Evolutionary conservation across 1,140 invertebrate genomes (phyloP).

Genomic region (Ericerus pela): DNA sequence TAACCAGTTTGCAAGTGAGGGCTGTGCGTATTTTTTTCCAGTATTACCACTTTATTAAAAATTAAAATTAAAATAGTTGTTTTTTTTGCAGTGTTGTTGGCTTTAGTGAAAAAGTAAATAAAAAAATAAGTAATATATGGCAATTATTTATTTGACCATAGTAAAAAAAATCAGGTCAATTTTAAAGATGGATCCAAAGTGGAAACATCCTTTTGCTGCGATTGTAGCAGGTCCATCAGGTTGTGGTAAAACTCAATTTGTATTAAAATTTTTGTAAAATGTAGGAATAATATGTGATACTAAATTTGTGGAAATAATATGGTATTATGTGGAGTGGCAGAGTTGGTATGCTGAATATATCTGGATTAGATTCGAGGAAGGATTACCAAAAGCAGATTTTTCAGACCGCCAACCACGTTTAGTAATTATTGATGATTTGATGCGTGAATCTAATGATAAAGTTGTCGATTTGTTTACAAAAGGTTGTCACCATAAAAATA

Average conservation of each 20-base stretch:
- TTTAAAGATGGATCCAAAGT: conserved; percentile 1
- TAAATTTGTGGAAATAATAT: neutral
- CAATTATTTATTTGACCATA: no score
- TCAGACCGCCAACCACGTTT: neutral
- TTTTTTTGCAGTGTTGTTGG: no score
- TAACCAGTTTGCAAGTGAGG: no score
- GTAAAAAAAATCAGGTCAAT: no score
- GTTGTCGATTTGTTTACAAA: no score
- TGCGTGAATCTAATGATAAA: conserved; percentile 11
- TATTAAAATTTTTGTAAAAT: conserved; percentile 14
- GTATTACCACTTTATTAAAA: no score
- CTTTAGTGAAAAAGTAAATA: no score
- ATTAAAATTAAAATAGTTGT: no score
- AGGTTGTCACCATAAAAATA: no score
- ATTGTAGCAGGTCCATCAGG: conserved; percentile 9
- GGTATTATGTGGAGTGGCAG: neutral
- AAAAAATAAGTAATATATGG: no score
- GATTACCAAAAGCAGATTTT: neutral
- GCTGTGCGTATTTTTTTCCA: no score
- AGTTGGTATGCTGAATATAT: neutral
- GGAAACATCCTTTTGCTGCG: conserved; percentile 10
- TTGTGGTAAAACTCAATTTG: conserved; percentile 15
- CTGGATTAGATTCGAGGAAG: neutral
- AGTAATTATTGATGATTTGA: conserved; percentile 17
- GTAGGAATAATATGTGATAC: neutral